Evolutionary conservation across 1,140 invertebrate species (phyloP).

Genomic region (Drosophila tristis): DNA sequence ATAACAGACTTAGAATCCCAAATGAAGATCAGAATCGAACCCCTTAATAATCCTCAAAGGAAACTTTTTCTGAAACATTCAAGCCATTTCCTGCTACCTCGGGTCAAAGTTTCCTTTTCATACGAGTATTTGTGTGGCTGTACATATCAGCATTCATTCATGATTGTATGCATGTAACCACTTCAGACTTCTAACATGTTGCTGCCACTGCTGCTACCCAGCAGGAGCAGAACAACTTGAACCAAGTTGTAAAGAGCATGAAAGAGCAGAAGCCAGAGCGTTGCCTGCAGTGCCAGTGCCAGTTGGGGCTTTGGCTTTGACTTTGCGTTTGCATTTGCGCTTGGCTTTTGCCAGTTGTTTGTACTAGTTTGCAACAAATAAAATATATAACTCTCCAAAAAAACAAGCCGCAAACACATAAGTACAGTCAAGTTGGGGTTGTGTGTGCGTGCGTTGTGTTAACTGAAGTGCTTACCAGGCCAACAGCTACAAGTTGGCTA

Average conservation of each 20-base stretch:
- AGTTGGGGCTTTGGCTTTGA: conserved; percentile 28
- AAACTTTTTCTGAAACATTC: conserved; percentile 9
- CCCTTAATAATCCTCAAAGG: conserved; percentile 22
- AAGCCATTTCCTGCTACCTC: not conserved
- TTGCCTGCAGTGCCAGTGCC: conserved; percentile 14
- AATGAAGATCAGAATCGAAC: conserved; percentile 19
- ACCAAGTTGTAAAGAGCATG: conserved; percentile 43
- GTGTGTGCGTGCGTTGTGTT: conserved; percentile 33
- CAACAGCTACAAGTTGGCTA: conserved; percentile 66
- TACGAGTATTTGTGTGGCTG: not conserved
- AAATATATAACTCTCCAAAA: conserved; percentile 34
- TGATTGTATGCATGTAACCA: conserved; percentile 29
- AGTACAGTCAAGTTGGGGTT: not conserved
- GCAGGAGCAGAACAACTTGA: conserved; percentile 17
- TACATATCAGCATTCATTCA: conserved; percentile 6
- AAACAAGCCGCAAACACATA: conserved; percentile 33
- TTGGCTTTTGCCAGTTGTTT: conserved; percentile 39
- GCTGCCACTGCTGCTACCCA: conserved; percentile 5
- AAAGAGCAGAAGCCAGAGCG: conserved; percentile 24
- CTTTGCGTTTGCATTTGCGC: conserved; percentile 18
- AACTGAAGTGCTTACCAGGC: conserved; percentile 49
- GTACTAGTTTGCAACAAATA: conserved; percentile 45
- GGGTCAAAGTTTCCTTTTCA: conserved; percentile 24
- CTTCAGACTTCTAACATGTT: conserved; percentile 42
- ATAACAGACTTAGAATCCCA: too few species aligned